Base-by-base conservation (phyloP, 2,113 vertebrate species). In the Psammodynastes pulverulentus region DNA sequence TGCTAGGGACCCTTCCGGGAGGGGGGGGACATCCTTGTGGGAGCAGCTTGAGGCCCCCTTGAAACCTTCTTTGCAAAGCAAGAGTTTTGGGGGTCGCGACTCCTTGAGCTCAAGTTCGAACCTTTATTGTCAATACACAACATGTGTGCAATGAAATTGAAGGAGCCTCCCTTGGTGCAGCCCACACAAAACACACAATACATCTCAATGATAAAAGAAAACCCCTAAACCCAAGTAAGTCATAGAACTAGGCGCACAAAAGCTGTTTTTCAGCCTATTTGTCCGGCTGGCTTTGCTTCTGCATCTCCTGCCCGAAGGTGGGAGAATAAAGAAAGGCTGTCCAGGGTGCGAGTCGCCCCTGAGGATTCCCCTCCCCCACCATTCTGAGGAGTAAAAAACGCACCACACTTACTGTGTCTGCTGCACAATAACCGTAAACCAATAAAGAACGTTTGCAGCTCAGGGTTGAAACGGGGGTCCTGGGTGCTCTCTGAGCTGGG, bases 331-430 rank as follows among this genome's bases (percentile, higher is more conserved):
- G 48, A 49, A 10, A 49, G 9, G 48, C 48, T 12, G 48, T 49
- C 48, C 48, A 12, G 48, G 48, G 48, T 6, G 9, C 10, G 48
- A 49, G 9, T 49, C 10, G 9, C 0, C 48, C 48, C 48, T 49
- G 9, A 49, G 48, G 48, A 49, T 49, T 49, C 67, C 29, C n/a
- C 72, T 17, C 5, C 29, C 29, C 58, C 54, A 0, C 2, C 29
- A 15, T 79, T 39, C 17, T 43, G 34, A 79, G 34, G 72, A 34
- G 17, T 29, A 67, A 79, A 79, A 34, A 21, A 79, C 34, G 17
- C 15, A 9, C 2, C 2, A 15, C 5, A 1, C n/a, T 23, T 2
- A 7, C 13, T 39, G 5, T 0, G 19, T 72, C 39, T 34, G n/a
- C 67, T 72, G 2, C 21, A 3, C 34, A 39, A 39, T 19, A 39